Conservation (phyloP, 2,797 vertebrate genomes). For the Poeciliopsis paucimaculata region DNA sequence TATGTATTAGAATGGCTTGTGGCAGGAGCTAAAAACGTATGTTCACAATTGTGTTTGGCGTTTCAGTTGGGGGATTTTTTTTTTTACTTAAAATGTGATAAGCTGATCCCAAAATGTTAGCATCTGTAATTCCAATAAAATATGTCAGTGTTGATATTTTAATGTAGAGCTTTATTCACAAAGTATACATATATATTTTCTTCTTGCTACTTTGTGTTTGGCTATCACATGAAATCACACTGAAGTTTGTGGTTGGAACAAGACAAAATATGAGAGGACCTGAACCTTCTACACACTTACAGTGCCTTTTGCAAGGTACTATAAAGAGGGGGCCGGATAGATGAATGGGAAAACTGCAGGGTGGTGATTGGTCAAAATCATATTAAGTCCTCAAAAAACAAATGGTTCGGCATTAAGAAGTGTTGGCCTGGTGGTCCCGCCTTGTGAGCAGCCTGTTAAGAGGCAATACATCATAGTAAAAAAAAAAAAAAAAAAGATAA, state of each 20-base stretch:
- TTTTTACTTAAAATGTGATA: not conserved
- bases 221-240: not conserved
- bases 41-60: not conserved
- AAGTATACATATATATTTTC: not conserved
- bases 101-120: not conserved
- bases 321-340: constrained; percentile 55
- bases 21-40: not conserved
- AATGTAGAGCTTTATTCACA: not conserved
- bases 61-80: not conserved
- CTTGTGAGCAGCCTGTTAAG: constrained; percentile 60
- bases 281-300: not conserved
- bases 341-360: constrained; percentile 50
- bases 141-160: not conserved
- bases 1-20: not conserved
- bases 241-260: not conserved
- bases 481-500: constrained; percentile 48
- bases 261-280: not conserved
- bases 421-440: constrained; percentile 60
- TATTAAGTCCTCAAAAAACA: constrained; percentile 73
- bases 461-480: constrained; percentile 71
- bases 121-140: not conserved
- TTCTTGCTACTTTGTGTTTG: not conserved
- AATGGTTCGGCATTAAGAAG: constrained; percentile 63
- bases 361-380: constrained; percentile 58
- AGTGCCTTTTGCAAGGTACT: constrained; percentile 1